Evolutionary conservation across 2,888 invertebrate genomes (phyloP).

Genomic region (Drosophila austrosaltans): DNA sequence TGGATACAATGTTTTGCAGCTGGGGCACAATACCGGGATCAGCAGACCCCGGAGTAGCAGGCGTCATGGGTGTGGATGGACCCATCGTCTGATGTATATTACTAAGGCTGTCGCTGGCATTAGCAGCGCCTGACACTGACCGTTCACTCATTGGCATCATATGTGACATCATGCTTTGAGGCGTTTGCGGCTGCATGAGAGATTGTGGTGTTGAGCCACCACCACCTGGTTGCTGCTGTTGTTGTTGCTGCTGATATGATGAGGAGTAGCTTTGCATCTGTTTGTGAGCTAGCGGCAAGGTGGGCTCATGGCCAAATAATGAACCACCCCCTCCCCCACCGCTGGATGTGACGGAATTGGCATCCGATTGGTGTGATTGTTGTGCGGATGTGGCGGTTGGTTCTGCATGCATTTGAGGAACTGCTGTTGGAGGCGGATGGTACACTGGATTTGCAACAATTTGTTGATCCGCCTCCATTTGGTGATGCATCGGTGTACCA

Average conservation of each 20-base stretch:
- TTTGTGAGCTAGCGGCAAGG: conserved; percentile 86
- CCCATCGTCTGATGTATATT: conserved; percentile 87
- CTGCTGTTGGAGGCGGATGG: conserved; percentile 87
- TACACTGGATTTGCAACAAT: conserved; percentile 93
- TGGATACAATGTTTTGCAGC: conserved; percentile 95
- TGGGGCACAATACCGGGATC: conserved; percentile 97
- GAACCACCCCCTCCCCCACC: conserved; percentile 53
- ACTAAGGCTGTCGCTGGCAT: conserved; percentile 69
- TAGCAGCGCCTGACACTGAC: conserved; percentile 37
- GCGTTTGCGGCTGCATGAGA: conserved; percentile 95
- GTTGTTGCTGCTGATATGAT: conserved; percentile 57
- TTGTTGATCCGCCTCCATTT: conserved; percentile 95
- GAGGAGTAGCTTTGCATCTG: conserved; percentile 89
- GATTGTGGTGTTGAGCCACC: conserved; percentile 88
- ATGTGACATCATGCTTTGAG: conserved; percentile 94
- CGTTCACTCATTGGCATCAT: conserved; percentile 86
- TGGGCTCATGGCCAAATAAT: conserved; percentile 68
- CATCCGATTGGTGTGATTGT: conserved; percentile 48
- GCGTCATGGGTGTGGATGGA: conserved; percentile 90
- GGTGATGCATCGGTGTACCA: conserved; percentile 92
- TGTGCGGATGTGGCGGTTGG: conserved; percentile 30
- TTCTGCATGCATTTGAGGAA: conserved; percentile 77
- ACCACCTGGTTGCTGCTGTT: conserved; percentile 33
- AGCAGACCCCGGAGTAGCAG: conserved; percentile 95
- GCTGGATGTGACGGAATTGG: conserved; percentile 37